phyloP scores from a whole-genome alignment of 2,797 vertebrate genomes.

The Yasuhikotakia modesta region DNA sequence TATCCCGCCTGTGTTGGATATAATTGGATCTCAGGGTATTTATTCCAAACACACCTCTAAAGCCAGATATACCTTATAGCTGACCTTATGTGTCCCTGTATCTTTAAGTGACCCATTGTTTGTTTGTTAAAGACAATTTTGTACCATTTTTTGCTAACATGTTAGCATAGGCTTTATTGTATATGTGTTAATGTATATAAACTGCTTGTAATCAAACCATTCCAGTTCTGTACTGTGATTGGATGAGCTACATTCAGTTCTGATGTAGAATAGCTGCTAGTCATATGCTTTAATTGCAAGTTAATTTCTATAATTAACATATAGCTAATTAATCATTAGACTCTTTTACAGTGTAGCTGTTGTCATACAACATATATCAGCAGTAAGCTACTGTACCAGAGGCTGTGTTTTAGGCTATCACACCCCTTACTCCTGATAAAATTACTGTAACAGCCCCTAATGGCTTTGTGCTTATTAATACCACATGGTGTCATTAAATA shows the following conservation, averaged over 20 bases:
- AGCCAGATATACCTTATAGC: background rate
- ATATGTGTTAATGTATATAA: too few relatives aligned
- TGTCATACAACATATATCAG: too few relatives aligned
- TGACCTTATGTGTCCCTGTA: background rate
- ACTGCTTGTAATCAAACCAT: background rate
- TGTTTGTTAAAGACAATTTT: background rate
- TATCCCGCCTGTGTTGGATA: slow-evolving; percentile 1
- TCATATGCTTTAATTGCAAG: background rate
- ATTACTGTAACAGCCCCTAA: background rate
- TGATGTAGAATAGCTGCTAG: background rate
- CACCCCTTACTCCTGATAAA: background rate
- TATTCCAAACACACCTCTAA: background rate
- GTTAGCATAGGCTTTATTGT: background rate
- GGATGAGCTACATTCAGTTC: background rate
- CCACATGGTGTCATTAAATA: slow-evolving; percentile 4
- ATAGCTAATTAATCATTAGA: too few relatives aligned
- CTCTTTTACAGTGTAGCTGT: too few relatives aligned
- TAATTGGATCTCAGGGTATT: slow-evolving; percentile 35
- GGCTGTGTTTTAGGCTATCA: background rate
- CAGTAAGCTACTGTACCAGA: too few relatives aligned
- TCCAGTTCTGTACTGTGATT: background rate
- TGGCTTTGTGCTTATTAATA: background rate
- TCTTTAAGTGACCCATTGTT: background rate
- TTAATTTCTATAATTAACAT: too few relatives aligned
- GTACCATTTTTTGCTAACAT: background rate